Evolutionary conservation across 2,113 vertebrate species (phyloP), one percentile per base, ranked within the genome.

Genomic region (Empidonax traillii): DNA sequence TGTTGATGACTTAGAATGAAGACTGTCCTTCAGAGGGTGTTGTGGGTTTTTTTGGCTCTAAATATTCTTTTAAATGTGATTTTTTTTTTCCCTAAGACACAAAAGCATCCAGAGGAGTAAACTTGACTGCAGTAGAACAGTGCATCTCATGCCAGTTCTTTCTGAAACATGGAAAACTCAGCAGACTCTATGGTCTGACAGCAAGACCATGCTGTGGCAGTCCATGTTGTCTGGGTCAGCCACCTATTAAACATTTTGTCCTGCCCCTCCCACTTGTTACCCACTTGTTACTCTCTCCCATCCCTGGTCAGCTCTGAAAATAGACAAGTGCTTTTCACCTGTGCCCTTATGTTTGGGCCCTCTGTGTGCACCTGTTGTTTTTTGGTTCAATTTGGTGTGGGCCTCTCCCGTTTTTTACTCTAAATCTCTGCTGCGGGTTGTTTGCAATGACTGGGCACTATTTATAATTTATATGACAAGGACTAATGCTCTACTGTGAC

Each of bases 401-500:
- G 39, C 6, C 56, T 85, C 27, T 52, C 18, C 30, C 52, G 14
- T 28, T 87, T 63, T 77, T 47, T 27, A 9, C 35, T 59, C 33
- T 44, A 18, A 47, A 52, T 63, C 28, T 82, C 69, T 2, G 10
- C 58, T 27, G 11, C 52, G 25, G 52, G 33, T 27, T 68, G 9
- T 68, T 78, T 67, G 47, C 28, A 20, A 10, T 0, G 5, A 39
- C 7, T 3, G 2, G 73, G 43, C 39, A 55, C 30, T 33, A 6
- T 46, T n/a, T 31, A 3, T 4, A 31, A 7, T 46, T n/a, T n/a
- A 4, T 4, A 3, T 2, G 19, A 28, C 20, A 13, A 53, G 61
- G 9, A 23, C n/a, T 37, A 5, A 14, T 43, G 33, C 28, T 61
- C 7, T 52, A 8, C 58, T 4, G 2, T 4, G 7, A 5, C 1